Percentiles rank a stretch among this genome's conserved stretches.
These are phyloP conservation scores for Caenorhabditis sp. DNA, from an alignment of 2,888 invertebrate species.

Conservation along the genomic window DNA sequence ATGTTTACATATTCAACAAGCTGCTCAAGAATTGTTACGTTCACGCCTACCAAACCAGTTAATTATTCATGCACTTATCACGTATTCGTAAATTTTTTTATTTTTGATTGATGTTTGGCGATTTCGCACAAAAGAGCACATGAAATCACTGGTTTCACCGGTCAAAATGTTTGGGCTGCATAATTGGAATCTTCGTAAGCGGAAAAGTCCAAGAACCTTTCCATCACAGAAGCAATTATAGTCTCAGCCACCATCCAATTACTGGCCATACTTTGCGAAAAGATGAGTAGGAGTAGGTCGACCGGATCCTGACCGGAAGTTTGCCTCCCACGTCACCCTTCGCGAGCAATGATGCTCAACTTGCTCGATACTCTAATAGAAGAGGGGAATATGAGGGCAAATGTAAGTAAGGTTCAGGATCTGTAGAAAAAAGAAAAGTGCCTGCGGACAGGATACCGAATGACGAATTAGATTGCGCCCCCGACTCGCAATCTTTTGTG, in stretches of 20 bases:
- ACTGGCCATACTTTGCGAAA: conserved; percentile 4
- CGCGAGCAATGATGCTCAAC: conserved; percentile 5
- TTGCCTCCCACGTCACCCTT: conserved; percentile 24
- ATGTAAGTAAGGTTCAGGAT: neutral
- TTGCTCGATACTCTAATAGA: conserved; percentile 25
- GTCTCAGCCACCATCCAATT: neutral
- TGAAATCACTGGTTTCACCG: no score
- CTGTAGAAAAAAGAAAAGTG: conserved; percentile 15
- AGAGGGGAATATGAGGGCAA: conserved; percentile 4
- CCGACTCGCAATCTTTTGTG: conserved; percentile 11
- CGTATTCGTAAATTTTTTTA: conserved; percentile 26
- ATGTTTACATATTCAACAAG: conserved; percentile 28
- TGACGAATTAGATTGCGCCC: conserved; percentile 15
- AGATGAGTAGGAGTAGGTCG: conserved; percentile 4
- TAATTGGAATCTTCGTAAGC: no score
- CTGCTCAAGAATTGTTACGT: conserved; percentile 13
- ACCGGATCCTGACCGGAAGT: conserved; percentile 29
- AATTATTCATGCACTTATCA: conserved; percentile 46
- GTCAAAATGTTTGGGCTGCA: no score
- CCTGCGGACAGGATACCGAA: neutral
- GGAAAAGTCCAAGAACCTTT: conserved; percentile 7
- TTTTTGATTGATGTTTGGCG: conserved; percentile 15
- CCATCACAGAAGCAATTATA: conserved; percentile 23
- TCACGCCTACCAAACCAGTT: conserved; percentile 37
- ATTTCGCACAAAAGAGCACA: no score